These are phyloP conservation scores for Melinaea menophilus DNA, from an alignment of 2,888 invertebrate species.

Conservation along the genomic window DNA sequence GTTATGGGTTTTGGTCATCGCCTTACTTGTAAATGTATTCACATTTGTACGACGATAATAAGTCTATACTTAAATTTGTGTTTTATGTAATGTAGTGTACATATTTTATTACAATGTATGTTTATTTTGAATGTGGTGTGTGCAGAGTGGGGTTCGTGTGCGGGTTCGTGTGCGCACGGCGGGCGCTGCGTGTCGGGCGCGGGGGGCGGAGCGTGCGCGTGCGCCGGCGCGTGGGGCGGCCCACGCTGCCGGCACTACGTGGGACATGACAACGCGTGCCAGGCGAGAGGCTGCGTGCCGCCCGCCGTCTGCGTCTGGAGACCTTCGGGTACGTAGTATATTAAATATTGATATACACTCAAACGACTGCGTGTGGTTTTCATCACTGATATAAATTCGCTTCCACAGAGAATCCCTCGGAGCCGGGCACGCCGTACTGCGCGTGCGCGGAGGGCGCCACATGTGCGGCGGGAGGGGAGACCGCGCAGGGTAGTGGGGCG, in stretches of 20 bases:
- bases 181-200: conserved; percentile 51
- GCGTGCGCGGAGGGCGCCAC: conserved; percentile 56
- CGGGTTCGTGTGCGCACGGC: conserved; percentile 37
- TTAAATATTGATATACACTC: background rate
- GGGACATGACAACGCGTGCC: conserved; percentile 81
- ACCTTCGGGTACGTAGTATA: conserved; percentile 42
- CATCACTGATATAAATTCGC: too few relatives aligned
- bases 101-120: too few relatives aligned
- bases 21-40: too few relatives aligned
- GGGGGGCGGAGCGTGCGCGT: conserved; percentile 82
- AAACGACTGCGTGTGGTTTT: too few relatives aligned
- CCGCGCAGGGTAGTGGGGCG: conserved; percentile 30
- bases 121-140: background rate
- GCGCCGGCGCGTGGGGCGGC: conserved; percentile 88
- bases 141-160: conserved; percentile 42
- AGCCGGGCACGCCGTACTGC: conserved; percentile 53
- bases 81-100: too few relatives aligned
- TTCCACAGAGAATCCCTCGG: conserved; percentile 50
- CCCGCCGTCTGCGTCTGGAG: conserved; percentile 61
- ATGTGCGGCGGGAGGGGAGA: conserved; percentile 39
- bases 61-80: too few relatives aligned
- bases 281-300: conserved; percentile 68
- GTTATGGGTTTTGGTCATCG: too few relatives aligned
- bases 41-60: too few relatives aligned
- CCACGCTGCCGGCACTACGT: conserved; percentile 83